Evolutionary conservation across 2,797 vertebrate genomes (phyloP).

Genomic region (Emys orbicularis): DNA sequence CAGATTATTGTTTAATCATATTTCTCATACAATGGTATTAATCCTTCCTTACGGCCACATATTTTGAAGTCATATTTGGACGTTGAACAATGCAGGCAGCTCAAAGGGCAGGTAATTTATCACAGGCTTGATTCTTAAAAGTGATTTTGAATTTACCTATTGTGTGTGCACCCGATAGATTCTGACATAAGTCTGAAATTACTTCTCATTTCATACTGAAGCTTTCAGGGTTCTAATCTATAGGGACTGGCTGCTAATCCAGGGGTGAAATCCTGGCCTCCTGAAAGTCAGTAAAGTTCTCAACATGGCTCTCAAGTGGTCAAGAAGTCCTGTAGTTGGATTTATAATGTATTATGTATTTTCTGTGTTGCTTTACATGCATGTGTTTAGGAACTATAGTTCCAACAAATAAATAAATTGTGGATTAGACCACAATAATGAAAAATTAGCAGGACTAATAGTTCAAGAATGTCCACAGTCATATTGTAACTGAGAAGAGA

Average conservation of each 20-base stretch:
- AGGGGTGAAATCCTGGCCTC: neutral
- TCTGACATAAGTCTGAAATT: conserved; percentile 50
- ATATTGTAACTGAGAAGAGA: neutral
- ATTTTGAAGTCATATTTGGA: conserved; percentile 62
- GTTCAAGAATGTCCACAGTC: neutral
- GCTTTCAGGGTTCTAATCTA: conserved; percentile 23
- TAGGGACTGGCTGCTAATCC: neutral
- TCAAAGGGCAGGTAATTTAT: conserved; percentile 13
- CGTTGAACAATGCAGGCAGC: conserved; percentile 28
- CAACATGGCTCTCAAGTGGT: neutral
- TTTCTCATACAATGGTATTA: conserved; percentile 52
- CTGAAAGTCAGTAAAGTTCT: neutral
- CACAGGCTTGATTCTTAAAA: conserved; percentile 50
- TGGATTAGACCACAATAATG: neutral
- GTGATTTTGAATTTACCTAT: conserved; percentile 51
- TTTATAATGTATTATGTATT: neutral
- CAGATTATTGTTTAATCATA: conserved; percentile 51
- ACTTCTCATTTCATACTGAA: neutral
- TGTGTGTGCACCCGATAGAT: conserved; percentile 29
- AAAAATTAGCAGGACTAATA: neutral
- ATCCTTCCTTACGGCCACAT: conserved; percentile 62
- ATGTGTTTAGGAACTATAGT: neutral
- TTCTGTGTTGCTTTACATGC: neutral
- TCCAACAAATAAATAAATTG: neutral
- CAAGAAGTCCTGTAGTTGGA: neutral